Conservation (phyloP, 2,888 invertebrate genomes). For the Amphipoea oculea region DNA sequence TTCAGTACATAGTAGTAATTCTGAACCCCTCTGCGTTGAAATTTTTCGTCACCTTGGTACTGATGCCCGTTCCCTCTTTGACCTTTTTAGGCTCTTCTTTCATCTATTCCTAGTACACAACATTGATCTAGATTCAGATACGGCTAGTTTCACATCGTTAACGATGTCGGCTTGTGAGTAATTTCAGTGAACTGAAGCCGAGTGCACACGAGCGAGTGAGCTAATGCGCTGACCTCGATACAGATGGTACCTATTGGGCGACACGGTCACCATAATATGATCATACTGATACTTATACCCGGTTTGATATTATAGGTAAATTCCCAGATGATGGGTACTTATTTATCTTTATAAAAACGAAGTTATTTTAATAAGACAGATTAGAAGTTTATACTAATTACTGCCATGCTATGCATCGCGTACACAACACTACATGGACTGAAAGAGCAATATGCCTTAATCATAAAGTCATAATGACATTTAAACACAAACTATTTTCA, state of each 20-base stretch:
- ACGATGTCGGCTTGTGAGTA: constrained; percentile 26
- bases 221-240: constrained; percentile 72
- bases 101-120: background rate
- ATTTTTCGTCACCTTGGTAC: no score
- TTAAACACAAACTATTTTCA: background rate
- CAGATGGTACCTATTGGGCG: constrained; percentile 21
- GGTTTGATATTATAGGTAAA: background rate
- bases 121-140: constrained; percentile 10
- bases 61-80: background rate
- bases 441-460: background rate
- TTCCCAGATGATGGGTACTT: no score
- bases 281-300: background rate
- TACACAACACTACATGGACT: background rate
- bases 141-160: constrained; percentile 36
- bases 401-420: no score
- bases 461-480: no score
- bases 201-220: constrained; percentile 70
- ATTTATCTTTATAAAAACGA: no score
- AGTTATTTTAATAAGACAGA: no score
- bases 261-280: background rate
- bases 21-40: background rate
- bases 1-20: no score
- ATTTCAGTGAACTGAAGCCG: constrained; percentile 75
- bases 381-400: no score
- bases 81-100: background rate